A percentile compares a stretch with the other conserved stretches of the same genome.
phyloP scores from a whole-genome alignment of 2,113 vertebrate species.

The Stegostoma tigrinum region DNA sequence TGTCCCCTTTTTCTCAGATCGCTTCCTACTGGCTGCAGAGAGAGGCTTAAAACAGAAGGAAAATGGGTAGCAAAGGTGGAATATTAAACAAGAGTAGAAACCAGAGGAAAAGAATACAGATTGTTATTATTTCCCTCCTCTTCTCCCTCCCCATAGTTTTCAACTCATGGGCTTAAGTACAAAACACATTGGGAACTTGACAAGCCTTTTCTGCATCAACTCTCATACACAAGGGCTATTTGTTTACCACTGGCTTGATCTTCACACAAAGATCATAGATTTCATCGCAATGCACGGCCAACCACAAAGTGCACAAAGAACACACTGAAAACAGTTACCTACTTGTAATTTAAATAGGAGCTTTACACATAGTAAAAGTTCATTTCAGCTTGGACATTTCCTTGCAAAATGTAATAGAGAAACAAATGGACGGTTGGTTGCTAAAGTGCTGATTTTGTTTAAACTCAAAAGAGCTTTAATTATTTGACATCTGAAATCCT shows the following conservation, averaged over 20 bases:
- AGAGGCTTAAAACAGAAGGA: background rate
- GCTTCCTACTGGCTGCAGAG: background rate
- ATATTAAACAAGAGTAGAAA: background rate
- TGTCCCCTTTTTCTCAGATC: background rate
- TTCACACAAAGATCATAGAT: background rate
- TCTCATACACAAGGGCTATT: background rate
- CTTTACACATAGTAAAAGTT: background rate
- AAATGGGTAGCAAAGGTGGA: background rate
- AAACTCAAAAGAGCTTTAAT: background rate
- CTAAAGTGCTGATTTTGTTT: constrained; percentile 9
- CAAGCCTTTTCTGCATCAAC: background rate
- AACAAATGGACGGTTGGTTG: background rate
- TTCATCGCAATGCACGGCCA: background rate
- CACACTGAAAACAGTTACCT: background rate
- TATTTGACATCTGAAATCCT: background rate
- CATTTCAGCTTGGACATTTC: background rate
- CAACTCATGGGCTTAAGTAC: background rate
- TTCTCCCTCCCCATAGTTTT: background rate
- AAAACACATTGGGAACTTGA: constrained; percentile 10
- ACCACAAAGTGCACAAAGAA: constrained; percentile 9
- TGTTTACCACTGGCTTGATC: background rate
- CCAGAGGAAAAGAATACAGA: background rate
- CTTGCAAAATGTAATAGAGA: background rate
- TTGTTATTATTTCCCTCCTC: background rate
- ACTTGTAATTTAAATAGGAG: background rate